Evolutionary conservation across 2,113 vertebrate species (phyloP), one percentile per base, ranked within the genome.

Genomic region (Myxocyprinus asiaticus): DNA sequence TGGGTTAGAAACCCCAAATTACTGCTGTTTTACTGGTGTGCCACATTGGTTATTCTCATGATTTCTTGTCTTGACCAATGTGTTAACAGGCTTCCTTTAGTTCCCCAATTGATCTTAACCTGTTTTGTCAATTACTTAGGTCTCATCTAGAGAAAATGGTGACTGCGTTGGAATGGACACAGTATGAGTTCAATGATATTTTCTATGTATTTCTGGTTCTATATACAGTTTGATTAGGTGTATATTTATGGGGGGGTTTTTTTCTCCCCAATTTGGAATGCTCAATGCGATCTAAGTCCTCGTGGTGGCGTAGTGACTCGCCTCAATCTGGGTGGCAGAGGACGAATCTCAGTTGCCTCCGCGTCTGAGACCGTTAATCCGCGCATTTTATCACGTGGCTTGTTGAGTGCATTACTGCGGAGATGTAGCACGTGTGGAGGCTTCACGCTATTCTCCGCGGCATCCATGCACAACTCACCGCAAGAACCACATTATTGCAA

Each of bases 101-200:
- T 58, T 72, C 43, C 58, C 53, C 42, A 59, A 42, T 59, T 7
- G 4, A 45, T 72, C 70, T 45, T 17, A 43, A 47, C 44, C 9
- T 4, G n/a, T 71, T 71, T 71, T 71, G 53, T 71, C 14, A 6
- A 71, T 71, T 7, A 59, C 70, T 22, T 9, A 72, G 55, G 70
- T 12, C 45, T 59, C 69, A 15, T 72, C 70, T 72, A 59, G 33
- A 59, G 43, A 71, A 61, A 59, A 59, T 59, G 70, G 59, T 61
- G 70, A 61, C 70, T 15, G 11, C 55, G 14, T 47, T 59, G 55
- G 55, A 47, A 17, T 44, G 6, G 43, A 72, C 55, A 72, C 55
- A 72, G 70, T 72, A 72, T 47, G 55, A 59, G 70, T 5, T 72
- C 9, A 47, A 7, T 72, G 6, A 59, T 59, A 11, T 61, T 59